These are phyloP conservation scores for Halcyon smyrnensis DNA, from an alignment of 2,797 vertebrate species.

Conservation along the genomic window DNA sequence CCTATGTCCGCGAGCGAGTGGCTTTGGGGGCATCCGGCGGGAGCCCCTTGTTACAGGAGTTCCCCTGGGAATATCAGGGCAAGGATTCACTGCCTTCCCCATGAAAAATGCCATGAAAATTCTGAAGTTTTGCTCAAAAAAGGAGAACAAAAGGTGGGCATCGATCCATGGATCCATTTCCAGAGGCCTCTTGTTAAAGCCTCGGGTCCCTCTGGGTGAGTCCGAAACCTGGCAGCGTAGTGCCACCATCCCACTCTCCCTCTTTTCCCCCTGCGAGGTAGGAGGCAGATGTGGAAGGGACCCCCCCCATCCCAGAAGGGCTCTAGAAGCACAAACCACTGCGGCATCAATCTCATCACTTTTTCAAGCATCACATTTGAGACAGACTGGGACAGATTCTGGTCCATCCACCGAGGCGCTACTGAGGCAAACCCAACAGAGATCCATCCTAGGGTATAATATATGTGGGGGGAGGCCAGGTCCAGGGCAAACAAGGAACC, in stretches of 20 bases:
- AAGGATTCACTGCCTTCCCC: background rate
- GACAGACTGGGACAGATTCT: background rate
- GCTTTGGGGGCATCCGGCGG: background rate
- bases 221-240: fast-evolving
- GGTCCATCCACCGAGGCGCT: background rate
- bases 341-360: fast-evolving
- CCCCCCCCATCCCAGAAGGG: fast-evolving
- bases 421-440: background rate
- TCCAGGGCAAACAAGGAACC: background rate
- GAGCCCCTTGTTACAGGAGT: background rate
- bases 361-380: background rate
- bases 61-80: background rate
- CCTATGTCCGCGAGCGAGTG: fast-evolving
- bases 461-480: no score
- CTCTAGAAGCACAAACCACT: background rate
- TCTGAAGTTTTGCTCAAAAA: background rate
- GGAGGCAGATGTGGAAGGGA: background rate
- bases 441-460: background rate
- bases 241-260: background rate
- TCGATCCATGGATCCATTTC: background rate
- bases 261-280: fast-evolving
- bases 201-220: background rate
- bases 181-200: background rate
- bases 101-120: background rate
- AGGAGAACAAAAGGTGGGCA: background rate